Conservation (phyloP, 2,797 vertebrate genomes). For the Lepus townsendii region DNA sequence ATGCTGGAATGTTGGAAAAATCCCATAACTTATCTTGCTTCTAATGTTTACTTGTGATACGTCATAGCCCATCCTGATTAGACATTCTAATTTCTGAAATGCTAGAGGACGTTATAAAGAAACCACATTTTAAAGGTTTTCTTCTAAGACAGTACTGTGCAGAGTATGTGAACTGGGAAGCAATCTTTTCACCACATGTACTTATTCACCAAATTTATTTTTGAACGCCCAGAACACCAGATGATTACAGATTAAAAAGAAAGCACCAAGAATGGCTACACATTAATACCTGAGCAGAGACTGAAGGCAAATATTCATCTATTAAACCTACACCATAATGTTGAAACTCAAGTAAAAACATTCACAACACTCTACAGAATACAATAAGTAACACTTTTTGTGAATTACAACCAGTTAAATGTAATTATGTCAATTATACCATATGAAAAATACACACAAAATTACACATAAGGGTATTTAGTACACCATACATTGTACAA, state of each 20-base stretch:
- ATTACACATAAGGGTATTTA: conserved; percentile 60
- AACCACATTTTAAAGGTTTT: not conserved
- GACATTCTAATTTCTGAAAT: not conserved
- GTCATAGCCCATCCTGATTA: not conserved
- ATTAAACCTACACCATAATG: conserved; percentile 71
- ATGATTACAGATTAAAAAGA: conserved; percentile 81
- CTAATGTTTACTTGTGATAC: not conserved
- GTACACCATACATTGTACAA: conserved; percentile 70
- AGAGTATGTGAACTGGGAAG: conserved; percentile 25
- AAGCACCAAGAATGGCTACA: conserved; percentile 87
- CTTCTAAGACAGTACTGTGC: not conserved
- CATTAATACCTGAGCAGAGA: conserved; percentile 87
- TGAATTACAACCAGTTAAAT: conserved; percentile 79
- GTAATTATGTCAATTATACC: conserved; percentile 69
- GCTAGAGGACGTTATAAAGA: not conserved
- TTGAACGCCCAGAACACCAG: conserved; percentile 81
- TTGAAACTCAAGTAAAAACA: conserved; percentile 73
- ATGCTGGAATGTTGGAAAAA: not conserved
- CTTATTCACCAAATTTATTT: conserved; percentile 86
- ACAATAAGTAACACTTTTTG: conserved; percentile 82
- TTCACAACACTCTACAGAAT: conserved; percentile 69
- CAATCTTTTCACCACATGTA: conserved; percentile 21
- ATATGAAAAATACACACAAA: conserved; percentile 79
- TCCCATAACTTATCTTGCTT: not conserved
- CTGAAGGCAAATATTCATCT: conserved; percentile 81